Base-by-base conservation (phyloP, 2,797 vertebrate genomes). In the Pseudocheirus occidentalis region DNA sequence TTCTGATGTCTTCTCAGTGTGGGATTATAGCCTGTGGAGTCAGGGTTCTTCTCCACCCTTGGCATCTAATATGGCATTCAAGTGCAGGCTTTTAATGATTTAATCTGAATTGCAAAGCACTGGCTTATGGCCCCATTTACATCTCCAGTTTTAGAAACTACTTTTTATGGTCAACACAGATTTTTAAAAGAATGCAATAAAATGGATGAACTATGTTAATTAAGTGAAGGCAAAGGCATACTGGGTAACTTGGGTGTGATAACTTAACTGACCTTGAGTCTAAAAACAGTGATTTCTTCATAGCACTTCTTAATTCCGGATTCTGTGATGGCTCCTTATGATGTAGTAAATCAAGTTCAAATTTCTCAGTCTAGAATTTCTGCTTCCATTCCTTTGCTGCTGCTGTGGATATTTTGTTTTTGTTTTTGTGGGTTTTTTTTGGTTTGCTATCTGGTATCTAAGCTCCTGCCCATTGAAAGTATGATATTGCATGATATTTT, bases 71-170 rank as follows among this genome's bases (percentile, higher is more conserved):
- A 94, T 28, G 62, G 92, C 96, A 97, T 57, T 52, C 95, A 40
- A 55, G 92, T 59, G 40, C 0, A 94, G 52, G 5, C 92, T 97
- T 96, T 92, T 98, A 95, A 97, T 93, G 1, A 97, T 95, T 97
- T 96, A 59, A 97, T 97, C 96, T 98, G 94, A 98, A 97, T 97
- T 95, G 52, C 90, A 94, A 94, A 96, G 95, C 46, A 93, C 95
- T 24, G 24, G 94, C 90, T 97, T 92, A 87, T 91, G 91, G 55
- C 90, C 93, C 56, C 73, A 95, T 97, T 97, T 96, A 96, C 94
- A 97, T 90, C 56, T 93, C 73, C 66, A 96, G 93, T 90, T 98
- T 97, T 96, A 96, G 87, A 95, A 97, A 92, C 28, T 1, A 57
- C 55, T 29, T 92, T 96, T 96, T 97, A 59, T 94, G 56, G 62